These are phyloP conservation scores for Drosophila ananassae DNA, from an alignment of 1,140 invertebrate genomes.

Conservation along the genomic window DNA sequence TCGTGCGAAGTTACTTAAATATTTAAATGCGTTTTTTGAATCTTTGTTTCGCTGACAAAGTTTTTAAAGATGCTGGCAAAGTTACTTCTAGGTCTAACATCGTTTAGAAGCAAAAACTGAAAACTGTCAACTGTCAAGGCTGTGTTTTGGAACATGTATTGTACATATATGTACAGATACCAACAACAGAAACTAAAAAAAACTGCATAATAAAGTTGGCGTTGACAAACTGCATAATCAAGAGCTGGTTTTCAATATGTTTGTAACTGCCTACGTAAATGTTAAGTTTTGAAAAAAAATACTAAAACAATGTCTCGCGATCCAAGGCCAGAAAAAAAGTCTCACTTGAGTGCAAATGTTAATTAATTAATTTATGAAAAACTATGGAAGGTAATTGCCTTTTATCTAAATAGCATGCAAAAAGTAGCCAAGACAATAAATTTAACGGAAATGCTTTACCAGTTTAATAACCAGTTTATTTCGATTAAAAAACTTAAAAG, in stretches of 20 bases:
- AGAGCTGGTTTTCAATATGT: slow-evolving; percentile 41
- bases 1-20: not conserved
- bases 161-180: not conserved
- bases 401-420: slow-evolving; percentile 11
- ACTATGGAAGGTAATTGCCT: slow-evolving; percentile 34
- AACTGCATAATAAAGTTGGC: slow-evolving; percentile 37
- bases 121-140: slow-evolving; percentile 13
- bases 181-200: slow-evolving; percentile 8
- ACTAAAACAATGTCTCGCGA: slow-evolving; percentile 30
- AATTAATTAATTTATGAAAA: slow-evolving; percentile 69
- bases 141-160: not conserved
- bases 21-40: slow-evolving; percentile 1
- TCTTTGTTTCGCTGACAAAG: not conserved
- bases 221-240: slow-evolving; percentile 49
- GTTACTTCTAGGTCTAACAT: slow-evolving; percentile 1
- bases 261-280: slow-evolving; percentile 31
- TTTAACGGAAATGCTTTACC: slow-evolving; percentile 11
- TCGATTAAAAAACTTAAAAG: not conserved
- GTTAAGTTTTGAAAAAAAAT: slow-evolving; percentile 27
- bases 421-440: not conserved
- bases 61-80: slow-evolving; percentile 1
- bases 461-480: not conserved
- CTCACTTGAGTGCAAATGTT: slow-evolving; percentile 62
- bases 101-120: not conserved
- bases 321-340: slow-evolving; percentile 48